phyloP scores from a whole-genome alignment of 1,140 invertebrate species.

The Antheraea pernyi region DNA sequence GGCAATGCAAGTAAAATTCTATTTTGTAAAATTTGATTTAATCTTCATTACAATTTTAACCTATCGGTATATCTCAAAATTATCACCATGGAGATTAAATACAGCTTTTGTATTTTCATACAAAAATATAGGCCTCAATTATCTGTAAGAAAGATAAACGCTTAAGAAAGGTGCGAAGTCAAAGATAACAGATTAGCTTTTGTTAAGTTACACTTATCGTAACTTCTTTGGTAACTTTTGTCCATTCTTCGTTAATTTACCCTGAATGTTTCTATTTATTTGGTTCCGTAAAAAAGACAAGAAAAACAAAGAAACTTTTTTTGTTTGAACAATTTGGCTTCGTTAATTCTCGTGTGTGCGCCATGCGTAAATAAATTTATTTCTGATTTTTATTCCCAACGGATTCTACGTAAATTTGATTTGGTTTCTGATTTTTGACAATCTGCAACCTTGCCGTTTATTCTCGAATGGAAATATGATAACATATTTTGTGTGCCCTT shows the following conservation, averaged over 20 bases:
- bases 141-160: too few relatives aligned
- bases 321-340: not conserved
- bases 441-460: not conserved
- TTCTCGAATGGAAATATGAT: not conserved
- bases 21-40: too few relatives aligned
- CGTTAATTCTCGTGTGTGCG: not conserved
- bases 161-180: too few relatives aligned
- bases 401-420: not conserved
- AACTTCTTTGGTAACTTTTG: not conserved
- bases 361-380: not conserved
- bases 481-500: not conserved
- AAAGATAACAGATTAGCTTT: too few relatives aligned
- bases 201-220: not conserved
- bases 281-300: not conserved
- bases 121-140: too few relatives aligned
- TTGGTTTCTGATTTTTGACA: not conserved
- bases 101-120: too few relatives aligned
- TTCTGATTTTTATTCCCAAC: not conserved
- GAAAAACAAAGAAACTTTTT: not conserved
- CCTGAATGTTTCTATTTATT: not conserved
- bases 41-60: too few relatives aligned
- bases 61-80: too few relatives aligned
- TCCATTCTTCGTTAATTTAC: not conserved
- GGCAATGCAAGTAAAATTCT: too few relatives aligned
- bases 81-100: too few relatives aligned